Conservation (phyloP, 2,113 vertebrate species). For the Sminthopsis crassicaudata region DNA sequence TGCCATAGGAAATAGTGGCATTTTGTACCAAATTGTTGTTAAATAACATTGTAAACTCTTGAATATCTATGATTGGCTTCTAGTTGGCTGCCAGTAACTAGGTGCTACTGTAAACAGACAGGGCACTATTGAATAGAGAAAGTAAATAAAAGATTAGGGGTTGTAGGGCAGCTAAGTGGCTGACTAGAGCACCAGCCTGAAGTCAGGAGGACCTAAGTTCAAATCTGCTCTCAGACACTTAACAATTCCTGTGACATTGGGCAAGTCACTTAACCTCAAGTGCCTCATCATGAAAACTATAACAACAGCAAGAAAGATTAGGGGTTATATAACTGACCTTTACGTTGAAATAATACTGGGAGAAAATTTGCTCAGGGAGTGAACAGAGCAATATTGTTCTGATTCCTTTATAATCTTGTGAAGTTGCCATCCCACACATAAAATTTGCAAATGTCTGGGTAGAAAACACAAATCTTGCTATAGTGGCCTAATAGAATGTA, state of each 20-base stretch:
- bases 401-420: background rate
- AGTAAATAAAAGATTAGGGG: background rate
- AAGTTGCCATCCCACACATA: background rate
- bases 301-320: no score
- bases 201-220: no score
- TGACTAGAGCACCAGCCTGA: no score
- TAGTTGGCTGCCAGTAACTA: background rate
- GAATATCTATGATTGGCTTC: background rate
- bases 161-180: background rate
- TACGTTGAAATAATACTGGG: background rate
- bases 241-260: no score
- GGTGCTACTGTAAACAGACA: background rate
- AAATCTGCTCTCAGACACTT: no score
- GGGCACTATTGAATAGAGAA: background rate
- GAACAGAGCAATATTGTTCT: background rate
- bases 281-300: no score
- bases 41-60: background rate
- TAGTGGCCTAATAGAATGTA: background rate
- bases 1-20: background rate
- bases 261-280: no score
- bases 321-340: background rate
- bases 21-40: background rate
- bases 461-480: background rate
- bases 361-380: background rate
- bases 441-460: background rate